Evolutionary conservation across 2,113 vertebrate species (phyloP), one percentile per base, ranked within the genome.

Genomic region (Antennarius striatus): DNA sequence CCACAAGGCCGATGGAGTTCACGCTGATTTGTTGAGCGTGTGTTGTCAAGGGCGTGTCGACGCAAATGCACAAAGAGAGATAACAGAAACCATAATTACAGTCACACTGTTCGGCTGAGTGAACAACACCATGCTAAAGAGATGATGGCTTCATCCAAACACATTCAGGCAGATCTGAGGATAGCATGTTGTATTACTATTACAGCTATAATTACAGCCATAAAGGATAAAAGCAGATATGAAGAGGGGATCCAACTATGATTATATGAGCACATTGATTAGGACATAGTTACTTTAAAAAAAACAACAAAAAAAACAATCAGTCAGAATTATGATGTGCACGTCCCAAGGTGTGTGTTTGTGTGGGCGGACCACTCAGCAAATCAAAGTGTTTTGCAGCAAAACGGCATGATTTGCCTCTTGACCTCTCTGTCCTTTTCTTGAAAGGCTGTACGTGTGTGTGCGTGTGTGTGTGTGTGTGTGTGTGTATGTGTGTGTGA

Each of bases 51-150:
- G 22, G 22, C 22, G 32, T 36, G 32, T 7, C 32, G 7, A 36
- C 7, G 32, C 32, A 36, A 47, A 82, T 63, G 16, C 55, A 56
- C 77, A 56, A 69, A 69, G 59, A 64, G 63, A 72, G 85, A 83
- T 83, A 85, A 75, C 67, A 75, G 69, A 66, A 60, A 57, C 62
- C 62, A 68, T 83, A 85, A 88, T 85, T 83, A 83, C 75, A 67
- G 55, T 65, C 77, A 45, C 7, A 17, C 63, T 69, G 80, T 83
- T 77, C 54, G 68, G 66, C 75, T n/a, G 15, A 57, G 81, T 71
- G 71, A 82, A 77, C 68, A 68, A 70, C 74, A 39, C 16, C 2
- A 7, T 47, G 43, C 47, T 60, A 49, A 77, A 74, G 66, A 71
- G 50, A 63, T 58, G 22, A 47, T n/a, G 22, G 22, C 22, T 22